A percentile compares a stretch with the other conserved stretches of the same genome.
These are phyloP conservation scores for Drosophila lowei DNA, from an alignment of 1,140 invertebrate genomes.

Conservation along the genomic window DNA sequence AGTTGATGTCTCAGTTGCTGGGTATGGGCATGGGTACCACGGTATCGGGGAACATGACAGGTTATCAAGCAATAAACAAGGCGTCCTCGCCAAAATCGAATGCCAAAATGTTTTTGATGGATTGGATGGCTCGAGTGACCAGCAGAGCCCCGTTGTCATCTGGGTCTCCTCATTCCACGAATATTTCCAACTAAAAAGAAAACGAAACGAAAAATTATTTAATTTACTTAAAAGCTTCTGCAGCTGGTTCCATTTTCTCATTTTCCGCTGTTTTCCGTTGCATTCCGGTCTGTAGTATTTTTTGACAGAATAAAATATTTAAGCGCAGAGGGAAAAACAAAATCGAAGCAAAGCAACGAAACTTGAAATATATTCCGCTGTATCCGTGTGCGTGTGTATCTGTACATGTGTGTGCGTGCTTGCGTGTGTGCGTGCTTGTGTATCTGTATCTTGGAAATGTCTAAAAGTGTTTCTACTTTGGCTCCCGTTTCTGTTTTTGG, in stretches of 20 bases:
- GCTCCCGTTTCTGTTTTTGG: slow-evolving; percentile 64
- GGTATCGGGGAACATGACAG: slow-evolving; percentile 4
- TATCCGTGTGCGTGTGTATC: slow-evolving; percentile 14
- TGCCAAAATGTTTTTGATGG: slow-evolving; percentile 38
- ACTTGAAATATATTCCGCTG: slow-evolving; percentile 64
- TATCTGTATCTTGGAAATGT: slow-evolving; percentile 57
- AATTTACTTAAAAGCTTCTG: slow-evolving; percentile 75
- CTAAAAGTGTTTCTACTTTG: slow-evolving; percentile 68
- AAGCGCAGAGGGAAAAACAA: slow-evolving; percentile 16
- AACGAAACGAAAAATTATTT: slow-evolving; percentile 57
- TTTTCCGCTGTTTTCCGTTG: slow-evolving; percentile 19
- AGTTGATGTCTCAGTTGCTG: slow-evolving; percentile 28
- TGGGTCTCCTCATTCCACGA: slow-evolving; percentile 6
- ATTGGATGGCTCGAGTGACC: slow-evolving; percentile 25
- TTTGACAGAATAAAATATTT: slow-evolving; percentile 74
- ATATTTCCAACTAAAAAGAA: slow-evolving; percentile 30
- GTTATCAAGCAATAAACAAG: slow-evolving; percentile 47
- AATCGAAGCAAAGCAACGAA: slow-evolving; percentile 49
- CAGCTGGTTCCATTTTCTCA: slow-evolving; percentile 40
- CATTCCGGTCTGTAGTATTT: slow-evolving; percentile 33
- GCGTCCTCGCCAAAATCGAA: slow-evolving; percentile 1
- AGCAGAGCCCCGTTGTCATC: slow-evolving; percentile 6
- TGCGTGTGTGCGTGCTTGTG: slow-evolving; percentile 15
- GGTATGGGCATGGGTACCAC: slow-evolving; percentile 11
- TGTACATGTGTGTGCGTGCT: not conserved